These are phyloP conservation scores for Ctenodactylus gundi DNA, from an alignment of 2,113 vertebrate species.

Conservation along the genomic window DNA sequence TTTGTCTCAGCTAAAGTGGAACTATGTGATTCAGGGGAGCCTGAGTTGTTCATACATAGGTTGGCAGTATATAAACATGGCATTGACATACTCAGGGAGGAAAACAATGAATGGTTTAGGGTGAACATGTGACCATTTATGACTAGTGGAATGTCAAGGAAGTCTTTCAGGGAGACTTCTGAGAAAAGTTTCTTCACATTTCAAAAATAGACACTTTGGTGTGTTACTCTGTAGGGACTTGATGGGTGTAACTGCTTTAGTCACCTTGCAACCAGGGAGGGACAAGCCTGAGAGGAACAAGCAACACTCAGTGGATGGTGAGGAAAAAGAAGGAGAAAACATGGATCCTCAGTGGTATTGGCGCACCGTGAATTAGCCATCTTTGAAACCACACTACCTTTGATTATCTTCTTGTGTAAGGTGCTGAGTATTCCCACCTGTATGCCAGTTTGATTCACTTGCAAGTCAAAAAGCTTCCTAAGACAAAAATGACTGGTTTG, in stretches of 20 bases:
- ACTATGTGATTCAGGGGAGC: neutral
- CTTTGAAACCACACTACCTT: neutral
- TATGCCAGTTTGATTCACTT: neutral
- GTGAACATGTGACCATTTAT: neutral
- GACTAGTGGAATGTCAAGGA: neutral
- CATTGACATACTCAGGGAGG: neutral
- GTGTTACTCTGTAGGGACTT: neutral
- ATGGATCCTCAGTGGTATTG: neutral
- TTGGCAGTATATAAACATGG: neutral
- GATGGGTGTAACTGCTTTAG: neutral
- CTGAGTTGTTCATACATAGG: neutral
- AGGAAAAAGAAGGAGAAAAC: neutral
- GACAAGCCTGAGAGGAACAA: neutral
- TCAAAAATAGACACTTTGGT: neutral
- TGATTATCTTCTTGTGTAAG: neutral
- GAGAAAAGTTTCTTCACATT: neutral
- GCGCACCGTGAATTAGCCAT: neutral
- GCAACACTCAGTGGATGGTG: neutral
- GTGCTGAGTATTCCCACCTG: neutral
- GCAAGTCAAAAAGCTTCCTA: neutral
- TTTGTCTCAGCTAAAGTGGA: neutral
- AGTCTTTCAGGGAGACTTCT: neutral
- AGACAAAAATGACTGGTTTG: neutral
- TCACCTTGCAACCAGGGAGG: neutral
- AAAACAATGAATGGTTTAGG: neutral